Evolutionary conservation across 2,888 invertebrate species (phyloP).

Genomic region (Cantharis lateralis): DNA sequence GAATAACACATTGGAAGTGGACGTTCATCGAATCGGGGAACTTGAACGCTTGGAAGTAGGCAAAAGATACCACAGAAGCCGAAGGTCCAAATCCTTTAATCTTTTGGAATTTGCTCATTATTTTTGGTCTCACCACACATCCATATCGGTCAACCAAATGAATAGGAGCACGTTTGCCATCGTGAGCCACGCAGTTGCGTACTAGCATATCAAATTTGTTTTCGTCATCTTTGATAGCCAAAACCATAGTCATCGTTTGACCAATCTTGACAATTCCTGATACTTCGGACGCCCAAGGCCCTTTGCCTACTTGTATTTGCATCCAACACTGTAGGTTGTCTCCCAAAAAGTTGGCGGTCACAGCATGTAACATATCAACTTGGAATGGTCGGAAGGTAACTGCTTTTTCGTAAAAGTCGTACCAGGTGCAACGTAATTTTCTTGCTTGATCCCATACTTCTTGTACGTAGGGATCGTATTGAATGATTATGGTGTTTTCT

Average conservation of each 20-base stretch:
- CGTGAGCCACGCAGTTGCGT: conserved; percentile 92
- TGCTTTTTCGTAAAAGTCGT: conserved; percentile 94
- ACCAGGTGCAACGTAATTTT: conserved; percentile 92
- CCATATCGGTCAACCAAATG: conserved; percentile 92
- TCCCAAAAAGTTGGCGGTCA: conserved; percentile 93
- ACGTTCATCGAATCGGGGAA: conserved; percentile 97
- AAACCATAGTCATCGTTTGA: conserved; percentile 96
- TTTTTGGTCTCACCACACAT: conserved; percentile 90
- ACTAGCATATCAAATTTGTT: conserved; percentile 96
- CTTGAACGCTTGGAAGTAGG: conserved; percentile 96
- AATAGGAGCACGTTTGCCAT: conserved; percentile 91
- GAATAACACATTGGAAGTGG: conserved; percentile 95
- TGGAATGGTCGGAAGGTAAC: conserved; percentile 95
- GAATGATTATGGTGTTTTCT: conserved; percentile 92
- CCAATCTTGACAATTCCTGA: conserved; percentile 95
- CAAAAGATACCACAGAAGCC: conserved; percentile 91
- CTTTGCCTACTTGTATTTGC: conserved; percentile 96
- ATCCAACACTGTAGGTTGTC: conserved; percentile 97
- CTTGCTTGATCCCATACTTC: conserved; percentile 96
- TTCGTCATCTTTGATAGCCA: conserved; percentile 94
- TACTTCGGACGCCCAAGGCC: conserved; percentile 96
- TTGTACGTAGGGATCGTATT: conserved; percentile 93
- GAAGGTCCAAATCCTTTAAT: conserved; percentile 95
- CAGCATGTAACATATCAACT: conserved; percentile 94
- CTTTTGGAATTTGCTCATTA: conserved; percentile 95